Evolutionary conservation across 2,888 invertebrate genomes (phyloP), one percentile per base, ranked within the genome.

Genomic region (Perdita meconis): DNA sequence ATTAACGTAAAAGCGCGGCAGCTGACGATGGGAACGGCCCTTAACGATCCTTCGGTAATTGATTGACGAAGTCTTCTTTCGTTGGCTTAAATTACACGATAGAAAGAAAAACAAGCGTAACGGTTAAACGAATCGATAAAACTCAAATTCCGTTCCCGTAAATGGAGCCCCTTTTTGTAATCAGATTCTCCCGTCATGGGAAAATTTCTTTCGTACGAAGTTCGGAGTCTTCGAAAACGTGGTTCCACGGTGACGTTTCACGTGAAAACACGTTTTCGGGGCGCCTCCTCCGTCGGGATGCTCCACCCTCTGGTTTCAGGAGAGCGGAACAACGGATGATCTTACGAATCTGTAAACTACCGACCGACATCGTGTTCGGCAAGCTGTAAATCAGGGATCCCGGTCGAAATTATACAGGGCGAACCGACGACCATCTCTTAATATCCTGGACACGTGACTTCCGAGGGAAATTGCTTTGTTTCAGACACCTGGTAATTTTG

Each of bases 271-370:
- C 22, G 36, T 56, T 56, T 24, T 40, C 69, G 30, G n/a, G 40
- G 55, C 69, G 63, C 66, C 73, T 53, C 64, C 55, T 57, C 24
- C 34, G 34, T 10, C 56, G 56, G 63, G 57, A 74, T 57, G 69
- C 57, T 66, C 74, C 70, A 69, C 71, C 80, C 73, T 63, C 68
- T 47, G 75, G 61, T 79, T 53, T 59, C 68, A 73, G 55, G 53
- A 57, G 50, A 78, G 47, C 69, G 63, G 63, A 70, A 74, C 71
- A 70, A 73, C 69, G 38, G 74, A 65, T 68, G 74, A 79, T 69
- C 50, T 71, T 67, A 73, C 70, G 78, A 76, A 78, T 84, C 73
- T 60, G 73, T 78, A 75, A 81, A 68, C 44, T 36, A 63, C 51
- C 71, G 73, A 40, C 76, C 44, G 55, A 60, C 64, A 66, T 57